Base-by-base conservation (phyloP, 2,797 vertebrate species). In the Coccyzus lansbergi region DNA sequence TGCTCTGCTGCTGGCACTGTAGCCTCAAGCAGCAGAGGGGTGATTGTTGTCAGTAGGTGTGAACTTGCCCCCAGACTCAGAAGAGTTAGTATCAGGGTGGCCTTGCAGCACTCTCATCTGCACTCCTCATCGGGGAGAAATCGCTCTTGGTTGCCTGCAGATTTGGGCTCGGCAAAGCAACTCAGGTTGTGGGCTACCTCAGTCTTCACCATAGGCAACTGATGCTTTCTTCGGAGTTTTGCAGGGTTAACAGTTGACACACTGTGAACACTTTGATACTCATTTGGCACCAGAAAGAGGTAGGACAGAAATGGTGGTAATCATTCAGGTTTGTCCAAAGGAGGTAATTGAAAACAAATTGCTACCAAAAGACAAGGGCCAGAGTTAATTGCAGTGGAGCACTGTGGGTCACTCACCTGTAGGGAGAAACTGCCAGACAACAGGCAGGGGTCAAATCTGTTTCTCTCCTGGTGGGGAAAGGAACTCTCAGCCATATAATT, bases 121-220 rank as follows among this genome's bases (percentile, higher is more conserved):
- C 4, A 1, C 19, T 51, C 52, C 6, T 70, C 21, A 8, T 2
- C 1, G 1, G 31, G 28, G 21, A 56, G 17, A 29, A 64, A 52
- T 59, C 51, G 38, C 28, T 2, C 0, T 9, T 1, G 3, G 6
- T 22, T 38, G 49, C n/a, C 26, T 0, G 0, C 0, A 3, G 36
- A 19, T 21, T 25, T 1, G 1, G 31, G 33, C 33, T 48, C 26
- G 38, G 36, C 75, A 74, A 79, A 76, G 51, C 38, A 22, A 8
- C 9, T 9, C 31, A 17, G 34, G 33, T 20, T 69, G 79, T 64
- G 63, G 42, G 55, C 63, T 76, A 7, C 16, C 31, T 20, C 20
- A 15, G 25, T 62, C 25, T 48, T 53, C 33, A 6, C 8, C 2
- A 4, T 13, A 31, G 28, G 10, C 12, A 29, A 12, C 4, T 1